Evolutionary conservation across 2,797 vertebrate species (phyloP), one percentile per base, ranked within the genome.

Genomic region (Parotocinclus haroldoi): DNA sequence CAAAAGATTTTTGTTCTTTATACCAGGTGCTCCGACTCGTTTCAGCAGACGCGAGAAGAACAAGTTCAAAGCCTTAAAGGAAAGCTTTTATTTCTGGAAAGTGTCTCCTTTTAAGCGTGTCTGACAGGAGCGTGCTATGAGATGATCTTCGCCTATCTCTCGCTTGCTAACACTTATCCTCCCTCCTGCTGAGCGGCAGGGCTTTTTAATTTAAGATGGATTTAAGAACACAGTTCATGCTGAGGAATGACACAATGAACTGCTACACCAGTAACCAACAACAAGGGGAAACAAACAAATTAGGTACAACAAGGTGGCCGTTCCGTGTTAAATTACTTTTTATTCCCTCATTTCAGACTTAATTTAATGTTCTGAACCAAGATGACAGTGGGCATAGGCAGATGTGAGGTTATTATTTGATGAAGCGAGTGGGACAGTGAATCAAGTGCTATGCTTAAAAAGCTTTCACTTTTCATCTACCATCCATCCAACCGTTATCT

Each of bases 1-100:
- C 66, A 69, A 16, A 55, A 37, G 66, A 69, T 69, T 16, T 27
- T 69, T 61, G 58, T 54, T 69, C 58, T 27, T 55, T 51, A 16
- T 38, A 55, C 42, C 66, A 55, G 58, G 58, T 61, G 51, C 48
- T 39, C 27, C 4, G 10, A 16, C 65, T 16, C n/a, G 9, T 27
- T 14, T 51, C 55, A 10, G 39, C 5, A 37, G 39, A 40, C 54
- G 1, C 11, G 13, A 42, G 57, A 19, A 8, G 19, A 38, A 6
- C 49, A 6, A 46, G 40, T 61, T 55, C 40, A 48, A 46, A 40
- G 17, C 18, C 58, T 27, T 17, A 38, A 38, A 61, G 40, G 51
- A 27, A 54, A 54, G 18, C 10, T 10, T 58, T 52, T 64, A 63
- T 63, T 70, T 53, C 36, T 10, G 48, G 55, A 44, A 36, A 39